phyloP scores from a whole-genome alignment of 92 coral and sea anemone species.

The Porites rus region DNA sequence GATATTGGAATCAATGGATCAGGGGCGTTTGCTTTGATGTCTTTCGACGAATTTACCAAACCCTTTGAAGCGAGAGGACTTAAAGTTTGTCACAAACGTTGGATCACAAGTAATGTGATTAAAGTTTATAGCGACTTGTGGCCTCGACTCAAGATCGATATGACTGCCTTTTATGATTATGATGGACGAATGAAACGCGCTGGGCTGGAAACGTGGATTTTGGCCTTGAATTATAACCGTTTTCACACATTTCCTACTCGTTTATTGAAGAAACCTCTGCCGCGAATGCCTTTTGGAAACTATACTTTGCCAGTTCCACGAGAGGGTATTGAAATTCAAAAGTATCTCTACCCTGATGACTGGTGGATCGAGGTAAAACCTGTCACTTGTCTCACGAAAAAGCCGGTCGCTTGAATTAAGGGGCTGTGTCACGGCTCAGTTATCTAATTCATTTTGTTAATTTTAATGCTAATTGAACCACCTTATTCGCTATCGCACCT shows the following conservation, averaged over 20 bases:
- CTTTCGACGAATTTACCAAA: conserved; percentile 25
- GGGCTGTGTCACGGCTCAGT: no score
- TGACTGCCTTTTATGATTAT: conserved; percentile 1
- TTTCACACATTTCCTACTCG: conserved; percentile 6
- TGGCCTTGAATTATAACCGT: neutral
- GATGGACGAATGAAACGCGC: conserved; percentile 3
- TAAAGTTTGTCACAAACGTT: conserved; percentile 26
- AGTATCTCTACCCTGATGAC: conserved; percentile 19
- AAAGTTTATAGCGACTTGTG: conserved; percentile 12
- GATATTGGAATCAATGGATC: conserved; percentile 56
- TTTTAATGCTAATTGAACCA: no score
- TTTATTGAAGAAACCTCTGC: neutral
- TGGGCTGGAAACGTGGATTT: conserved; percentile 14
- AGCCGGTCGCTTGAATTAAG: no score
- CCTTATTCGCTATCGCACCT: no score
- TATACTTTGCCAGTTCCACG: conserved; percentile 11
- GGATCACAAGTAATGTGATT: conserved; percentile 34
- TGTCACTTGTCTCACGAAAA: neutral
- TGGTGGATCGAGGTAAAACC: conserved; percentile 32
- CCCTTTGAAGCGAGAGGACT: conserved; percentile 41
- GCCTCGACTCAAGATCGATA: conserved; percentile 9
- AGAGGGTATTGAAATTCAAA: conserved; percentile 26
- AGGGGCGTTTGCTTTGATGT: conserved; percentile 31
- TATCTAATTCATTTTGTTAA: no score
- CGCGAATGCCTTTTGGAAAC: neutral